These are phyloP conservation scores for Polypedilum pembai DNA, from an alignment of 1,140 invertebrate genomes.

Conservation along the genomic window DNA sequence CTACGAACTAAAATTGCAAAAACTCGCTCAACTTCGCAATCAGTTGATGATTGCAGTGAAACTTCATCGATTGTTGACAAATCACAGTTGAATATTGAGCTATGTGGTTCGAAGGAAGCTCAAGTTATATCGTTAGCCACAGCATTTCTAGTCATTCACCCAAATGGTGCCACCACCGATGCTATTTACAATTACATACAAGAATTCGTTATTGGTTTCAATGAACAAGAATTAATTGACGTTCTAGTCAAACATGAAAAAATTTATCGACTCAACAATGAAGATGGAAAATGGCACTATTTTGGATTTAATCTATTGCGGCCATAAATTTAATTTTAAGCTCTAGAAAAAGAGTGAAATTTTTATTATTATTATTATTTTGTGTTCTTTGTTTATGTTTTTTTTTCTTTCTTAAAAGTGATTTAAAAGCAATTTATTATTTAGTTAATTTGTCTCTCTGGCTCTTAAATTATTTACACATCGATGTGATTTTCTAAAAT, in stretches of 20 bases:
- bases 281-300: neutral
- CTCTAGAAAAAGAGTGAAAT: too few relatives aligned
- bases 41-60: conserved; percentile 31
- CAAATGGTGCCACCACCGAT: conserved; percentile 75
- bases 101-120: conserved; percentile 46
- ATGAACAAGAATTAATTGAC: neutral
- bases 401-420: too few relatives aligned
- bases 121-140: conserved; percentile 70
- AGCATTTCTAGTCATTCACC: conserved; percentile 80
- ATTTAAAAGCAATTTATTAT: too few relatives aligned
- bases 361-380: too few relatives aligned
- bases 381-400: too few relatives aligned
- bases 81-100: conserved; percentile 41
- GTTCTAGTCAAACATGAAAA: conserved; percentile 16
- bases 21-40: conserved; percentile 33
- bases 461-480: too few relatives aligned
- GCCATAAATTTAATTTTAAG: conserved; percentile 1
- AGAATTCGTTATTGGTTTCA: neutral
- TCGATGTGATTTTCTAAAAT: too few relatives aligned
- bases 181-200: neutral
- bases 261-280: neutral
- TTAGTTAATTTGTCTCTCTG: too few relatives aligned
- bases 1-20: conserved; percentile 38
- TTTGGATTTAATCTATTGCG: neutral
- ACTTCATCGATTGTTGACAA: conserved; percentile 2